Base-by-base conservation (phyloP, 2,888 invertebrate species). In the Lepidocyrtinus sp. region DNA sequence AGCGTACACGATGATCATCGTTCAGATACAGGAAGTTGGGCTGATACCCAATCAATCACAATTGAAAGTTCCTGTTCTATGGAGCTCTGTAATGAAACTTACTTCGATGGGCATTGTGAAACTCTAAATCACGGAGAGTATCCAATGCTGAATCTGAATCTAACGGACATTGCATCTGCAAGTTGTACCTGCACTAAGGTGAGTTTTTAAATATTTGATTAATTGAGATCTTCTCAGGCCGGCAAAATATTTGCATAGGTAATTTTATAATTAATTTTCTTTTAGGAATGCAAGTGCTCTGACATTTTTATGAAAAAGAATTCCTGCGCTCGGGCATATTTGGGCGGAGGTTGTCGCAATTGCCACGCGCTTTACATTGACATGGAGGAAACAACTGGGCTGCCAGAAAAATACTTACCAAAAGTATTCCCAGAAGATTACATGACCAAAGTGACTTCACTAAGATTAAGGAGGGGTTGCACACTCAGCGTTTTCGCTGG, bases 241-340 rank as follows among this genome's bases (percentile, higher is more conserved):
- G n/a, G n/a, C n/a, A n/a, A n/a, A n/a, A n/a, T n/a, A n/a, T n/a
- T n/a, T n/a, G n/a, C n/a, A n/a, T n/a, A n/a, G n/a, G n/a, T n/a
- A n/a, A n/a, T n/a, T n/a, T n/a, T n/a, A n/a, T n/a, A n/a, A n/a
- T n/a, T n/a, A n/a, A n/a, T n/a, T n/a, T n/a, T n/a, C 2, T 50
- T 69, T 1, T 63, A 81, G 81, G 55, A 63, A 24, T 81, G 81
- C 65, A 72, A 72, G 21, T 77, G 76, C 22, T 24, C 62, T 5
- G 76, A 81, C 22, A 69, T 81, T 17, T 26, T 17, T 17, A 68
- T 81, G 76, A 59, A 69, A 36, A 72, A 59, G 45, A 26, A 45
- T 1, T 12, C 50, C 0, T 81, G 81, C 21, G 81, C 81, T 1
- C 19, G 76, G 12, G 75, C 46, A 0, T 81, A 81, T 55, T 17